These are phyloP conservation scores for Tribolium madens DNA, from an alignment of 1,140 invertebrate genomes.

Conservation along the genomic window DNA sequence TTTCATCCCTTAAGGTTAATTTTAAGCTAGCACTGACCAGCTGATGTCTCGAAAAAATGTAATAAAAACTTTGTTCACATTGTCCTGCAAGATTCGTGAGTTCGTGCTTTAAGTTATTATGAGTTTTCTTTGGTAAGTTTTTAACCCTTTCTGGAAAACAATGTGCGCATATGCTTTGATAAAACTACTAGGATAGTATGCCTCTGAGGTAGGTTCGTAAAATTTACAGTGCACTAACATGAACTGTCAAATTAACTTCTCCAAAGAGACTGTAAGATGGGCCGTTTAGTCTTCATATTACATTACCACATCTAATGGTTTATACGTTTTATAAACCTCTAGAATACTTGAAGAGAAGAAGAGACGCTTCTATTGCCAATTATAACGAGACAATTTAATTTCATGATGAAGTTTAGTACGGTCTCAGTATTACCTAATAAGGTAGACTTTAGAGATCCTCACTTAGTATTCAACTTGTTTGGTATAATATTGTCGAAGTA, in stretches of 20 bases:
- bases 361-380: conserved; percentile 43
- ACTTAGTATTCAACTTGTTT: conserved; percentile 22
- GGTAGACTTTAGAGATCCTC: conserved; percentile 20
- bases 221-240: conserved; percentile 38
- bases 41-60: background rate
- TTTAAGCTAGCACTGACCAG: background rate
- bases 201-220: conserved; percentile 15
- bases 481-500: conserved; percentile 6
- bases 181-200: background rate
- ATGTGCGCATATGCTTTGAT: background rate
- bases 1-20: background rate
- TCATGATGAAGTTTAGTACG: conserved; percentile 43
- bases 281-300: conserved; percentile 33
- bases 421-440: conserved; percentile 26
- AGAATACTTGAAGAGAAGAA: conserved; percentile 42
- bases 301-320: conserved; percentile 38
- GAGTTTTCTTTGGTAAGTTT: conserved; percentile 14
- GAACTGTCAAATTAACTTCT: conserved; percentile 28
- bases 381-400: conserved; percentile 46
- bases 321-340: conserved; percentile 44
- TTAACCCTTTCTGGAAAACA: conserved; percentile 6
- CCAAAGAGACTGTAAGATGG: conserved; percentile 18
- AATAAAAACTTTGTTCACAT: background rate
- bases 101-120: conserved; percentile 3
- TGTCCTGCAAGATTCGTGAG: background rate